These are phyloP conservation scores for Coleophora deauratella DNA, from an alignment of 2,888 invertebrate genomes.

Conservation along the genomic window DNA sequence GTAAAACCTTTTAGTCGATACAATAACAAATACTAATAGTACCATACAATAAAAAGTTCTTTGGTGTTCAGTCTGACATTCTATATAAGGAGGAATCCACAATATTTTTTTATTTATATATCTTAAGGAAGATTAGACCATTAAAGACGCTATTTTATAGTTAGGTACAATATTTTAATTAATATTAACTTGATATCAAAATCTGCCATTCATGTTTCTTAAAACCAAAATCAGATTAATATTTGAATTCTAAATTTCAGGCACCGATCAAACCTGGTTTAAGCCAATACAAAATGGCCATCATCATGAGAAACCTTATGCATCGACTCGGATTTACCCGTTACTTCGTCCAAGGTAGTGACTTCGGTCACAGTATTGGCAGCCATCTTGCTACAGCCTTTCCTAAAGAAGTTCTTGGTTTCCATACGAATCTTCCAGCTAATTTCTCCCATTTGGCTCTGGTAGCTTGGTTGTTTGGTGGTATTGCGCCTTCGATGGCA, in stretches of 20 bases:
- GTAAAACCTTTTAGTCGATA: too few species aligned
- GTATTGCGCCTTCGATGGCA: constrained; percentile 64
- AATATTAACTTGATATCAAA: too few species aligned
- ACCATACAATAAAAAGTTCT: too few species aligned
- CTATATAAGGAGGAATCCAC: too few species aligned
- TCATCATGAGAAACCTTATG: constrained; percentile 82
- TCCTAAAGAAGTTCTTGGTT: constrained; percentile 72
- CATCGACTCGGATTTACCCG: constrained; percentile 75
- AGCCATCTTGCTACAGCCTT: constrained; percentile 76
- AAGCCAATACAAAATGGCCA: constrained; percentile 69
- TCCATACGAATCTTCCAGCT: constrained; percentile 78
- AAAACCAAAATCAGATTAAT: too few species aligned
- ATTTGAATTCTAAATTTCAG: constrained; percentile 41
- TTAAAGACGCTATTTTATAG: too few species aligned
- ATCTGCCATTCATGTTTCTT: too few species aligned
- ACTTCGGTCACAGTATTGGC: constrained; percentile 81
- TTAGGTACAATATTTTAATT: too few species aligned
- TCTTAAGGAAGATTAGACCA: too few species aligned
- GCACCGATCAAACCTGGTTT: constrained; percentile 74
- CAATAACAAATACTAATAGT: too few species aligned
- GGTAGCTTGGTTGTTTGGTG: constrained; percentile 52
- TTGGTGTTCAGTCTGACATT: too few species aligned
- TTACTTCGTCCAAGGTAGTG: constrained; percentile 84
- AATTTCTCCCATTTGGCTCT: constrained; percentile 31
- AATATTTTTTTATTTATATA: too few species aligned